Percentiles rank a stretch among this genome's conserved stretches.
These are phyloP conservation scores for Glomeris marginata DNA, from an alignment of 2,888 invertebrate species.

Conservation along the genomic window DNA sequence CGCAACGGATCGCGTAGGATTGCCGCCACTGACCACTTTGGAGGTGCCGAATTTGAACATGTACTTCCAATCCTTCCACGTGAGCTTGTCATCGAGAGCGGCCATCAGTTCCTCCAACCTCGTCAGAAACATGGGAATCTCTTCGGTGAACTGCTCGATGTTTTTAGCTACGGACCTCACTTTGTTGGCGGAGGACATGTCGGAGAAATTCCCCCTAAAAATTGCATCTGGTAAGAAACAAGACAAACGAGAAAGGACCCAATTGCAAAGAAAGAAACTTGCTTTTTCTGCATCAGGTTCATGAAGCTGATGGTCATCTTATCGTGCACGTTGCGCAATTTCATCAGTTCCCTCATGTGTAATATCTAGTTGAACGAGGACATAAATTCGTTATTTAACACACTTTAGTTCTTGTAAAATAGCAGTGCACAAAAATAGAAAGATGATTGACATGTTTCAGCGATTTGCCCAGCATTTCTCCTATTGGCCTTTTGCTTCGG, in stretches of 20 bases:
- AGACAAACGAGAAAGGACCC: too few relatives aligned
- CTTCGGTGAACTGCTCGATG: constrained; percentile 45
- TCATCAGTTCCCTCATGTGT: constrained; percentile 40
- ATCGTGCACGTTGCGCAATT: constrained; percentile 40
- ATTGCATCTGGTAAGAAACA: not conserved
- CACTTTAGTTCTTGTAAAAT: too few relatives aligned
- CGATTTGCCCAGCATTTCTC: constrained; percentile 31
- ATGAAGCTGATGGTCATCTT: constrained; percentile 38
- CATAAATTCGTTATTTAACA: too few relatives aligned
- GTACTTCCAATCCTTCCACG: constrained; percentile 32
- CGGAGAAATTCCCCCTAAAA: constrained; percentile 42
- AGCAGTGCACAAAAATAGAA: not conserved
- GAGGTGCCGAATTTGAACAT: constrained; percentile 35
- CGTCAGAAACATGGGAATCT: constrained; percentile 42
- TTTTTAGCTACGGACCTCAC: constrained; percentile 44
- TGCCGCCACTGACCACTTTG: constrained; percentile 40
- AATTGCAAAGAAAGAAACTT: constrained; percentile 20
- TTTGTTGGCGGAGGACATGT: constrained; percentile 43
- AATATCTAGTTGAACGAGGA: too few relatives aligned
- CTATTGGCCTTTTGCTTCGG: constrained; percentile 24
- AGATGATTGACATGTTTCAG: constrained; percentile 28
- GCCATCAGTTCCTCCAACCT: constrained; percentile 45
- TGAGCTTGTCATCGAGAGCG: constrained; percentile 43
- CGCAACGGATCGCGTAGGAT: not conserved
- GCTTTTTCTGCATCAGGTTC: constrained; percentile 42